Conservation (phyloP, 2,797 vertebrate species). For the Steatocranus sp. region DNA sequence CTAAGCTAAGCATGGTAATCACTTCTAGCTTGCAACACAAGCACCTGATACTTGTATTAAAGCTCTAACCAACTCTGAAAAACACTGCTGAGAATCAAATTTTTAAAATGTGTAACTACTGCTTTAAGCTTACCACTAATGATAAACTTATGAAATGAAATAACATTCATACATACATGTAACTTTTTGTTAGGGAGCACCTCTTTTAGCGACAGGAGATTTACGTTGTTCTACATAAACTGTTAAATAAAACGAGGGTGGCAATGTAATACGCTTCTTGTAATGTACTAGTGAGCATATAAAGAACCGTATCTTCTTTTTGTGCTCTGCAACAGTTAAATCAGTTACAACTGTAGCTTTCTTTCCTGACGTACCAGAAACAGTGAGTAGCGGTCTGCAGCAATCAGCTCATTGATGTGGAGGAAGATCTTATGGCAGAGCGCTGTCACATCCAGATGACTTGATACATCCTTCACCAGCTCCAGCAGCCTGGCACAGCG, state of each 20-base stretch:
- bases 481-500: conserved; percentile 91
- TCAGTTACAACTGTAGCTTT: neutral
- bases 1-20: neutral
- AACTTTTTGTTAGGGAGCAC: neutral
- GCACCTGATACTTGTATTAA: neutral
- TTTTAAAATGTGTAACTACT: neutral
- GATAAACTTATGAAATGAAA: neutral
- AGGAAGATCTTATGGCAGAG: conserved; percentile 98
- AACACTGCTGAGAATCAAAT: neutral
- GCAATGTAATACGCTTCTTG: neutral
- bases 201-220: neutral
- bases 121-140: neutral
- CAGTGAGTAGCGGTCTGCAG: conserved; percentile 92
- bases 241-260: neutral
- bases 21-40: neutral
- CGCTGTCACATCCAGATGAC: conserved; percentile 91
- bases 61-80: neutral
- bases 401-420: conserved; percentile 93
- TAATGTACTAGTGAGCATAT: neutral
- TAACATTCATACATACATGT: neutral
- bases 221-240: neutral
- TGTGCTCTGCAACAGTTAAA: neutral
- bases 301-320: neutral
- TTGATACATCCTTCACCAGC: conserved; percentile 94
- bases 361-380: conserved; percentile 80